phyloP scores from a whole-genome alignment of 2,888 invertebrate genomes.

The Dexiosoma caninum region DNA sequence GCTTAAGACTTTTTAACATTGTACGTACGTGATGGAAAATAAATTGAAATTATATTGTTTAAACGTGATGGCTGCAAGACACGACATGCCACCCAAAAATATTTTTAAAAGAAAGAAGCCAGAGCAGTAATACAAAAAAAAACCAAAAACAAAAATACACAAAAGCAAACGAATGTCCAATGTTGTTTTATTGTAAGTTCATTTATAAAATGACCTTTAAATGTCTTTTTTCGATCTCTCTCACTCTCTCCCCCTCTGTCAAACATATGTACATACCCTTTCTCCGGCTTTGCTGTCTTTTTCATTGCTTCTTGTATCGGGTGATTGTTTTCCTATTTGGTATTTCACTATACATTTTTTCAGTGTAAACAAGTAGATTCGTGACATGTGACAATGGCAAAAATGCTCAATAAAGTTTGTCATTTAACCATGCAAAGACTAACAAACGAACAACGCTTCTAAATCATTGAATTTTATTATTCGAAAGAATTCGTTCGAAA shows the following conservation, averaged over 20 bases:
- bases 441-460: too few species aligned
- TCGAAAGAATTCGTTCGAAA: too few species aligned
- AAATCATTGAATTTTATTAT: too few species aligned
- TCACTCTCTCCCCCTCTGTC: neutral
- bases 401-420: too few species aligned
- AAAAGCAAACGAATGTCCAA: conserved; percentile 22
- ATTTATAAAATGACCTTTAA: conserved; percentile 51
- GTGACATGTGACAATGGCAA: too few species aligned
- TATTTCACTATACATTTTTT: too few species aligned
- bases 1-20: conserved; percentile 37
- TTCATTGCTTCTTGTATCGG: neutral
- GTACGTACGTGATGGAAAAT: conserved; percentile 62
- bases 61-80: conserved; percentile 58
- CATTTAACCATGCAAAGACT: too few species aligned
- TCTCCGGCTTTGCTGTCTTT: neutral
- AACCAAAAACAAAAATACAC: neutral
- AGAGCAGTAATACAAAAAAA: neutral
- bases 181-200: conserved; percentile 39
- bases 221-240: conserved; percentile 12
- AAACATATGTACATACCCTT: too few species aligned
- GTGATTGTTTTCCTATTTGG: too few species aligned
- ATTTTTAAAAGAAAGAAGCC: neutral
- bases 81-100: conserved; percentile 61
- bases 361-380: too few species aligned
- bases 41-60: conserved; percentile 60